Evolutionary conservation across 1,140 invertebrate genomes (phyloP), one percentile per base, ranked within the genome.

Genomic region (Centruroides vittatus): DNA sequence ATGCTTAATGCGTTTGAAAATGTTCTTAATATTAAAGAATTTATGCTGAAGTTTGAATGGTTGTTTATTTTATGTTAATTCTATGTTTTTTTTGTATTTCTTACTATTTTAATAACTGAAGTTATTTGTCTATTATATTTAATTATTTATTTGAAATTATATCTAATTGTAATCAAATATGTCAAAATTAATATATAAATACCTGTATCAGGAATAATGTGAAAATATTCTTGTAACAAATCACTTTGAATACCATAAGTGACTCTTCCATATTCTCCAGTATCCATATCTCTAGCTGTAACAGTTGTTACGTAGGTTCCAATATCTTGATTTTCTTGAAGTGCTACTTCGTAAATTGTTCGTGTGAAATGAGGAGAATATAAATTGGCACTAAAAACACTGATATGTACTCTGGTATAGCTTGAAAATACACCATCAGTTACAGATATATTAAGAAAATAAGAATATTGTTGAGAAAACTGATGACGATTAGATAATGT

Each of bases 381-480:
- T 35, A 80, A 78, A 76, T 95, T 96, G 41, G 85, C 84, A 9
- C 86, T 83, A 41, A 86, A 73, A 51, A 93, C 81, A 65, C 84
- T 82, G 47, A 96, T 66, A 35, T 66, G 64, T 1, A 76, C 67
- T 34, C 66, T 64, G 0, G 88, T 81, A 73, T 89, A 92, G 55
- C 82, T 86, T 5, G 88, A 90, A 73, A 92, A 89, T 8, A 93
- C 86, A 5, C 91, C 90, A 76, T 97, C 92, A 48, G 88, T 91
- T n/a, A 91, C 89, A 3, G 88, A 90, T 12, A 97, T 82, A 72
- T 94, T 95, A 7, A 93, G 48, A 48, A 60, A 5, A 47, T 65
- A 65, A 13, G 60, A 36, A 13, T 57, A 61, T 23, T 61, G 60
- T 4, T 65, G 60, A 35, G 23, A 58, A 49, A 65, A 62, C 23